Evolutionary conservation across 1,140 invertebrate genomes (phyloP).

Genomic region (Drosophila pachea): DNA sequence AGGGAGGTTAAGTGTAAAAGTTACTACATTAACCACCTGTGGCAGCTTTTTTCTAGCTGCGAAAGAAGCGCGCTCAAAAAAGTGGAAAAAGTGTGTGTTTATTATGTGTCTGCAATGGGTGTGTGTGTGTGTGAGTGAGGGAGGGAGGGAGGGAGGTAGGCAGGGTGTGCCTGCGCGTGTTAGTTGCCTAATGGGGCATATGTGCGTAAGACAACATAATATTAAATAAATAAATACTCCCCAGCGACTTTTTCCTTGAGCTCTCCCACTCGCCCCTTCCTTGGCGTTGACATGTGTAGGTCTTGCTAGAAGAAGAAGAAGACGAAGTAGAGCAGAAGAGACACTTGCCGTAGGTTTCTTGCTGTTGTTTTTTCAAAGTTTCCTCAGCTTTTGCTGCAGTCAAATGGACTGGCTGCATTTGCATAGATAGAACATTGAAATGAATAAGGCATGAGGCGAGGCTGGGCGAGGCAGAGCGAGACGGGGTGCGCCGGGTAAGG

Average conservation of each 20-base stretch:
- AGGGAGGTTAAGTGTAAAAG: constrained; percentile 65
- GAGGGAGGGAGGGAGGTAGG: too few species aligned
- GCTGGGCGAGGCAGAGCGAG: too few species aligned
- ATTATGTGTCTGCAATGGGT: constrained; percentile 50
- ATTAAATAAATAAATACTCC: constrained; percentile 66
- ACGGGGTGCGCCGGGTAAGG: too few species aligned
- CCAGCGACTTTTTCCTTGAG: not conserved
- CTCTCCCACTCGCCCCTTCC: too few species aligned
- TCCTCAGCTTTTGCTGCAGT: constrained; percentile 2
- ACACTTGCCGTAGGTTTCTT: constrained; percentile 1
- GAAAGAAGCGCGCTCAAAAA: constrained; percentile 16
- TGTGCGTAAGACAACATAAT: constrained; percentile 65
- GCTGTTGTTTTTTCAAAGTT: not conserved
- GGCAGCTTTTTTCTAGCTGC: constrained; percentile 32
- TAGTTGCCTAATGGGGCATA: constrained; percentile 65
- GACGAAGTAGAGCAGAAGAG: too few species aligned
- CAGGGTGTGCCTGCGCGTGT: constrained; percentile 8
- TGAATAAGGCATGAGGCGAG: constrained; percentile 53
- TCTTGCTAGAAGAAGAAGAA: constrained; percentile 10
- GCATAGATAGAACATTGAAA: constrained; percentile 20
- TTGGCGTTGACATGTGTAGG: constrained; percentile 42
- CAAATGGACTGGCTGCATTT: constrained; percentile 9
- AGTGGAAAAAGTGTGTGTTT: constrained; percentile 51
- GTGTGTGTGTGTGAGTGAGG: not conserved
- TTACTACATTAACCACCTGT: constrained; percentile 74